Base-by-base conservation (phyloP, 1,140 invertebrate species). In the Euglossa dilemma region DNA sequence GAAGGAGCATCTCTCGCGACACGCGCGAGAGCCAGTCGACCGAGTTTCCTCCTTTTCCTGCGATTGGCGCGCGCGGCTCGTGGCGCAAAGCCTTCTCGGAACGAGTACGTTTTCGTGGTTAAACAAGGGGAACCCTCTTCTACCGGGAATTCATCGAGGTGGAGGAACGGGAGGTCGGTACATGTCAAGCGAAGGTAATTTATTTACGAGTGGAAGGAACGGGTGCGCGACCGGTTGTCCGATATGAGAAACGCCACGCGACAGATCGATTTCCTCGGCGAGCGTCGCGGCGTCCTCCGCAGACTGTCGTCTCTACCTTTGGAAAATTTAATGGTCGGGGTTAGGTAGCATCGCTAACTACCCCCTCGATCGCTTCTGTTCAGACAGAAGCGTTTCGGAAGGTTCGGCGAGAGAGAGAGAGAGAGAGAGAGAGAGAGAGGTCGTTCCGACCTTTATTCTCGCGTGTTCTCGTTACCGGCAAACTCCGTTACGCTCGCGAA, bases 171-270 rank as follows among this genome's bases (percentile, higher is more conserved):
- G 28, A 52, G 56, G 23, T 63, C 64, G 82, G 83, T 85, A 89
- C 88, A 91, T 88, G 87, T 90, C 89, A 89, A 89, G 89, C 80
- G 86, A 91, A 75, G 71, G 71, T 88, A 90, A 91, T 86, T 91
- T 90, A 90, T 91, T 90, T 91, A 91, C 78, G 72, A 77, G 47
- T 6, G 69, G 63, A 86, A 85, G 76, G 50, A 67, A 70, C 56
- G 76, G 59, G 70, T 70, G 50, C 36, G 45, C 73, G 36, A 63
- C 56, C 63, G 56, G 20, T 70, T 56, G 80, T 25, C 71, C 56
- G 69, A 57, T 45, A 43, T 23, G 57, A 66, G 64, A 70, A 69
- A 78, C 73, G 50, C 18, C 28, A 67, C 50, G 45, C 45, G 78
- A 83, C 75, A 76, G 79, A 88, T 86, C 73, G 84, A 83, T 80